Conservation (phyloP, 2,888 invertebrate species). For the Cheilosia grossa region DNA sequence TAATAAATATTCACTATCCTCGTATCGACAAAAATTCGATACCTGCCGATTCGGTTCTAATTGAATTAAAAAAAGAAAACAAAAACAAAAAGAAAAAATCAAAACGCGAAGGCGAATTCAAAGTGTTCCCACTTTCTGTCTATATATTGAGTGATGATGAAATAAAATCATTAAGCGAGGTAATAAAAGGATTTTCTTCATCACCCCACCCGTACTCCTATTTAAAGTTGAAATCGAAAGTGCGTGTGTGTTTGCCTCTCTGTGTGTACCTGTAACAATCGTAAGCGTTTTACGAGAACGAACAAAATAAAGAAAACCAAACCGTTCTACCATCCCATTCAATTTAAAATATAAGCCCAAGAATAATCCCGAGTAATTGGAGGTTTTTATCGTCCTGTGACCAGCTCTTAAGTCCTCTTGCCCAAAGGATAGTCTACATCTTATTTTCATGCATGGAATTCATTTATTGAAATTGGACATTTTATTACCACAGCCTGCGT, state of each 20-base stretch:
- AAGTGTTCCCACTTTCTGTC: neutral
- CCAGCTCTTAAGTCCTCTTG: neutral
- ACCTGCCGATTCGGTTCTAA: neutral
- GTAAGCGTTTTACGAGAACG: slow-evolving; percentile 29
- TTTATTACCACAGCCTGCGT: slow-evolving; percentile 37
- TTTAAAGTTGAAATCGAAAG: slow-evolving; percentile 49
- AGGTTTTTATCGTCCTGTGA: slow-evolving; percentile 31
- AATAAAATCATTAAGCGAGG: slow-evolving; percentile 60
- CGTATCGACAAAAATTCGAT: slow-evolving; percentile 17
- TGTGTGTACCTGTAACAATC: slow-evolving; percentile 52
- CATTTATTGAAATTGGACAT: slow-evolving; percentile 61
- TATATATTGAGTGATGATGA: slow-evolving; percentile 16
- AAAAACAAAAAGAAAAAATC: neutral
- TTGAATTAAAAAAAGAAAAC: slow-evolving; percentile 15
- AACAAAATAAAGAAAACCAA: slow-evolving; percentile 5
- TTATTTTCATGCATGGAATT: slow-evolving; percentile 52
- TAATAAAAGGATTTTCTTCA: slow-evolving; percentile 44
- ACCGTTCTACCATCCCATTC: neutral
- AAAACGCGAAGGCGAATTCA: slow-evolving; percentile 3
- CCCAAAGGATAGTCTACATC: neutral
- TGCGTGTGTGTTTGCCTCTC: slow-evolving; percentile 31
- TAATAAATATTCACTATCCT: slow-evolving; percentile 8
- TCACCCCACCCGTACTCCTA: neutral
- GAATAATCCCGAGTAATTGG: slow-evolving; percentile 64
- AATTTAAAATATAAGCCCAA: neutral